A percentile compares a stretch with the other conserved stretches of the same genome.
phyloP scores from a whole-genome alignment of 2,113 vertebrate genomes.

The Trinectes maculatus region DNA sequence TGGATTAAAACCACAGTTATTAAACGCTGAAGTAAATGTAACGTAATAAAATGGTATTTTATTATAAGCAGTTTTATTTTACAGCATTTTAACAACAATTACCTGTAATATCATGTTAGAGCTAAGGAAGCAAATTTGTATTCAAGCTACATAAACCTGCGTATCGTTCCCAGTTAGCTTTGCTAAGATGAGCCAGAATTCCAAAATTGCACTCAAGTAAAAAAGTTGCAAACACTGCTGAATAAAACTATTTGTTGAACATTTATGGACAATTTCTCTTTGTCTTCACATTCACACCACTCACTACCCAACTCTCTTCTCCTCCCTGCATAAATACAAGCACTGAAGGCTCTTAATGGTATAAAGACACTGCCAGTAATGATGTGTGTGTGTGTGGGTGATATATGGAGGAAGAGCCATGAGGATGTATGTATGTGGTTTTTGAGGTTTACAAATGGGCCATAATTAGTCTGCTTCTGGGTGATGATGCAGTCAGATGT shows the following conservation, averaged over 20 bases:
- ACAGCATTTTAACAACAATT: neutral
- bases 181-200: neutral
- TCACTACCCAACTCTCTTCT: neutral
- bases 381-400: slow-evolving; percentile 10
- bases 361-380: too few species aligned
- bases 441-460: slow-evolving; percentile 59
- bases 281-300: slow-evolving; percentile 7
- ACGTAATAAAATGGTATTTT: slow-evolving; percentile 19
- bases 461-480: slow-evolving; percentile 49
- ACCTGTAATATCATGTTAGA: slow-evolving; percentile 11
- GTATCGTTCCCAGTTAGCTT: slow-evolving; percentile 3
- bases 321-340: slow-evolving; percentile 11
- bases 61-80: slow-evolving; percentile 15
- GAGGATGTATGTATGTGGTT: slow-evolving; percentile 18
- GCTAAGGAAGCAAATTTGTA: neutral
- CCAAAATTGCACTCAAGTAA: neutral
- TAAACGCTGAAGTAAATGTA: slow-evolving; percentile 1
- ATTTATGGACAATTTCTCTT: slow-evolving; percentile 39
- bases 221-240: neutral
- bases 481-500: slow-evolving; percentile 1
- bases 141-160: neutral
- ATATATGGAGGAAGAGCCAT: neutral
- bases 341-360: slow-evolving; percentile 17
- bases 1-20: neutral
- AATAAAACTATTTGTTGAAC: slow-evolving; percentile 36